A percentile compares a stretch with the other conserved stretches of the same genome.
These are phyloP conservation scores for Albula glossodonta DNA, from an alignment of 2,113 vertebrate species.

Conservation along the genomic window DNA sequence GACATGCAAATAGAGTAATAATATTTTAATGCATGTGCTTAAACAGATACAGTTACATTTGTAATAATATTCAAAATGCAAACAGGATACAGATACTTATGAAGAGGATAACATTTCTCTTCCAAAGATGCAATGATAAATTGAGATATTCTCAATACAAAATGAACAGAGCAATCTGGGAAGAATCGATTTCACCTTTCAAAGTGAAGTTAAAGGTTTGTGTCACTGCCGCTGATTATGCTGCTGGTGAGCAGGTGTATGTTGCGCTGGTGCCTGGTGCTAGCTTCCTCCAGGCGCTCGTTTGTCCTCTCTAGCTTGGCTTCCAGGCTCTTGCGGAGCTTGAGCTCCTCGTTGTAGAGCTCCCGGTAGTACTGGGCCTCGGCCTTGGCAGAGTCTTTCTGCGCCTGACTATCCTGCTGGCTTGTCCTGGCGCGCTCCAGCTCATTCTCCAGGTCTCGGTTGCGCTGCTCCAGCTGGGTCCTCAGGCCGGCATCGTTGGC, in stretches of 20 bases:
- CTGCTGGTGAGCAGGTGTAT: conserved; percentile 71
- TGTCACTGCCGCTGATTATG: conserved; percentile 58
- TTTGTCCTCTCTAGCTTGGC: conserved; percentile 84
- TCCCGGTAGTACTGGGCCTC: conserved; percentile 79
- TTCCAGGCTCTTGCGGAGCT: conserved; percentile 69
- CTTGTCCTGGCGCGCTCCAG: conserved; percentile 67
- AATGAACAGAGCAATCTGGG: background rate
- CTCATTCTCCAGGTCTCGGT: conserved; percentile 79
- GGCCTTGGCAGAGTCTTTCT: conserved; percentile 68
- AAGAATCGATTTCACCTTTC: background rate
- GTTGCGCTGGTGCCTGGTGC: conserved; percentile 67
- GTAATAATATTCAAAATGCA: background rate
- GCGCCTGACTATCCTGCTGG: conserved; percentile 69
- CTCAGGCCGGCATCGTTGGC: conserved; percentile 73
- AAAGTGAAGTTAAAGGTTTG: background rate
- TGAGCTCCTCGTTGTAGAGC: conserved; percentile 80
- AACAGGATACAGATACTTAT: background rate
- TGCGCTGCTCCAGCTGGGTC: conserved; percentile 78
- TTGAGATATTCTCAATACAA: background rate
- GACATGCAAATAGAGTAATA: background rate
- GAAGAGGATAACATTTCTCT: background rate
- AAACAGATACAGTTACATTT: background rate
- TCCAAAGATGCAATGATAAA: background rate
- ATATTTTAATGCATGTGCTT: background rate
- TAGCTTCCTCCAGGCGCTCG: conserved; percentile 76